Base-by-base conservation (phyloP, 1,140 invertebrate genomes). In the Bombus consobrinus region DNA sequence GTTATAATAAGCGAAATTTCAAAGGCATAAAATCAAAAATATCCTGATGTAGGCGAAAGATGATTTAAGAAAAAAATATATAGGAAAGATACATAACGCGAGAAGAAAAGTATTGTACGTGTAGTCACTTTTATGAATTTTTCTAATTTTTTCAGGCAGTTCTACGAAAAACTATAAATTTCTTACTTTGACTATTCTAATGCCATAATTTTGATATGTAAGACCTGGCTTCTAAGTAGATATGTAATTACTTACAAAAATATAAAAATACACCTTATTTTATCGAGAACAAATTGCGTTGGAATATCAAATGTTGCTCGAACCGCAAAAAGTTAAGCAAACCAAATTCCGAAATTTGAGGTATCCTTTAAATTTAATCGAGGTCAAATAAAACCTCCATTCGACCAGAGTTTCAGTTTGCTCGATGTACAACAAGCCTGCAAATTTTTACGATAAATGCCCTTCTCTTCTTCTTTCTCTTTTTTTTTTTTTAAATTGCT, bases 391-490 rank as follows among this genome's bases (percentile, higher is more conserved):
- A 41, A 72, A 72, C 5, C 3, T 72, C 5, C 69, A n/a, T 28
- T 69, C 25, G 18, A 9, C 8, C 34, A 22, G 9, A 25, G 47
- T 53, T 53, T 53, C 47, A 53, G 47, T 53, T 53, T 53, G 18
- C 8, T 25, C 37, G 37, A 22, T 10, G 37, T 39, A 15, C 15
- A 32, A 28, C 9, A 39, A 18, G 37, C 3, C 25, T 15, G 28
- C 41, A 43, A 72, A 41, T 72, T 72, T 72, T 66, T 10, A 22
- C 71, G 71, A 41, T 73, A 73, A 47, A 74, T 47, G 32, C n/a
- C n/a, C n/a, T n/a, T 25, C 28, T 28, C 64, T 37, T 32, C 13
- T 68, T 34, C 6, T 34, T 12, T 37, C 25, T 39, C 34, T 28
- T 43, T 18, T 69, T 39, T 13, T 25, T 43, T 18, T n/a, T 37